Evolutionary conservation across 2,888 invertebrate species (phyloP).

Genomic region (Morpho deidamia): DNA sequence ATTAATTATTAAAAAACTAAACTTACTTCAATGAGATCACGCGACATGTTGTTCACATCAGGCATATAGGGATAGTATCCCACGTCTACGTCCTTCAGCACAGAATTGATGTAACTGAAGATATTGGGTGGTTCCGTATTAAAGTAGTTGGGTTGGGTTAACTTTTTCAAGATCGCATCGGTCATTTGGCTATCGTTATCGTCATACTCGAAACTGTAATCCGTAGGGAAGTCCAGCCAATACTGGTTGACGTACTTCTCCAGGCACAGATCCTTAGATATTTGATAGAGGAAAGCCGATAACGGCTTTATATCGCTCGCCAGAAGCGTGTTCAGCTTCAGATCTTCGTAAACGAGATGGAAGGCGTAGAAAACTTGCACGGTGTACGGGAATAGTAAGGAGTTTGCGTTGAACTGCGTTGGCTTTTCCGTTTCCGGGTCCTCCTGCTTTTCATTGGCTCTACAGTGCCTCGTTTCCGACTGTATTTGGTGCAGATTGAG

Average conservation of each 20-base stretch:
- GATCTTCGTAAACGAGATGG: constrained; percentile 94
- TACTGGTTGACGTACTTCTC: constrained; percentile 87
- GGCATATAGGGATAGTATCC: constrained; percentile 84
- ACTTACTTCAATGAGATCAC: constrained; percentile 85
- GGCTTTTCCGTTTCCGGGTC: constrained; percentile 40
- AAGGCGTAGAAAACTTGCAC: constrained; percentile 87
- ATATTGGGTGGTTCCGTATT: constrained; percentile 82
- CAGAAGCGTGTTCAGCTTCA: constrained; percentile 87
- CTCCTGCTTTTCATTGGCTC: constrained; percentile 22
- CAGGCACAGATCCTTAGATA: constrained; percentile 87
- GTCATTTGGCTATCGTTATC: constrained; percentile 72
- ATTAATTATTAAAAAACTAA: background rate
- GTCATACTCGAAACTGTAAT: constrained; percentile 63
- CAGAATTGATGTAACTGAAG: constrained; percentile 82
- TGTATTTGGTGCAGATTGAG: constrained; percentile 48
- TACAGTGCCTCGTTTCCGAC: constrained; percentile 25
- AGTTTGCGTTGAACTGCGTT: constrained; percentile 79
- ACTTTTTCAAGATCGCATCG: constrained; percentile 74
- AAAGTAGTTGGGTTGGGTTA: constrained; percentile 81
- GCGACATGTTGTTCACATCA: constrained; percentile 84
- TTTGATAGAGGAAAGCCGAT: constrained; percentile 84
- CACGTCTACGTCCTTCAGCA: constrained; percentile 76
- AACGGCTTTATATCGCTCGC: constrained; percentile 83
- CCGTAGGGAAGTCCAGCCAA: constrained; percentile 88
- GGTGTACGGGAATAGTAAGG: constrained; percentile 85